These are phyloP conservation scores for Notechis scutatus DNA, from an alignment of 2,113 vertebrate species.

Conservation along the genomic window DNA sequence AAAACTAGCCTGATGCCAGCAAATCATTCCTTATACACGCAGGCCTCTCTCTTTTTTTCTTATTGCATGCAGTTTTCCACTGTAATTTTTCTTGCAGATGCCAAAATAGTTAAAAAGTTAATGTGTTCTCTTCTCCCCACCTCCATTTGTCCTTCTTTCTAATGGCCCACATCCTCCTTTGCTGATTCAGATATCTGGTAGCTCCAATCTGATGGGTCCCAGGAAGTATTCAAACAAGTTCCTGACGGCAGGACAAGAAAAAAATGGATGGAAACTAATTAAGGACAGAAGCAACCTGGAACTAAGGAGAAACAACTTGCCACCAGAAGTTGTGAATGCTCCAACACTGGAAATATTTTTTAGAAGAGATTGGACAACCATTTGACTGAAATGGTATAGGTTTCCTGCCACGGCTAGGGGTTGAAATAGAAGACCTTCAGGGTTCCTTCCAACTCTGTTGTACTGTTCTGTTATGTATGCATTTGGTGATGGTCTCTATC, in stretches of 20 bases:
- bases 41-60: not conserved
- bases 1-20: not conserved
- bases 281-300: not conserved
- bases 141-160: not conserved
- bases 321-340: not conserved
- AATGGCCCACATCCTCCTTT: not conserved
- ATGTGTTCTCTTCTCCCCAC: not conserved
- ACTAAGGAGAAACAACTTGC: not conserved
- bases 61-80: not conserved
- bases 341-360: not conserved
- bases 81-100: not conserved
- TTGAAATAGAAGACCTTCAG: not conserved
- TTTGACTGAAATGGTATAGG: not conserved
- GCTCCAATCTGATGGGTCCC: not conserved
- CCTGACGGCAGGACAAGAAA: not conserved
- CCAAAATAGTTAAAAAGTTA: not conserved
- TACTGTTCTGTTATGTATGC: not conserved
- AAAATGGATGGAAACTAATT: not conserved
- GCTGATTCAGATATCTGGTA: not conserved
- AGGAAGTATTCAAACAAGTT: not conserved
- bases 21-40: not conserved
- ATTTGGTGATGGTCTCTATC: not conserved
- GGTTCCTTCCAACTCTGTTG: not conserved
- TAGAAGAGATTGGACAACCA: not conserved
- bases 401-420: not conserved